Conservation (phyloP, 2,113 vertebrate genomes). For the Anoplopoma fimbria region DNA sequence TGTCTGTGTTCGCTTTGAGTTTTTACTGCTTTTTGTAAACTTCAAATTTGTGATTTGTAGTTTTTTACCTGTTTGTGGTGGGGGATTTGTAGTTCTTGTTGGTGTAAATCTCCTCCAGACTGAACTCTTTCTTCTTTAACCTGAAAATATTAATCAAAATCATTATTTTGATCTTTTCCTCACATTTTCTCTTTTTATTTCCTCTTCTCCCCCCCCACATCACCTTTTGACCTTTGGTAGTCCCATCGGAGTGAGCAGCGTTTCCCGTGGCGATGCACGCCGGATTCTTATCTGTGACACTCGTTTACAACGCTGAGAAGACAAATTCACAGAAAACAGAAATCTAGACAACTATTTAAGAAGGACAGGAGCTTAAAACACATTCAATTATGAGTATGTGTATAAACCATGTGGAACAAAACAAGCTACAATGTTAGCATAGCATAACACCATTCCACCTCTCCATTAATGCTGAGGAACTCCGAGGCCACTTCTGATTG, state of each 20-base stretch:
- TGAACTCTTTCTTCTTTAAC: constrained; percentile 97
- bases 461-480: constrained; percentile 47
- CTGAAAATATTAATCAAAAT: constrained; percentile 80
- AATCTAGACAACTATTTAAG: no score
- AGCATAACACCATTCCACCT: no score
- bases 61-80: constrained; percentile 88
- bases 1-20: not conserved
- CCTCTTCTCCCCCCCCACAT: rapidly evolving
- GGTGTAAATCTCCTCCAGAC: constrained; percentile 98
- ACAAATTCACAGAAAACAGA: not conserved
- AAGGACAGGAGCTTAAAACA: no score
- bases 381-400: no score
- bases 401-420: no score
- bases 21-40: no score
- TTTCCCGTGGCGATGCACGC: constrained; percentile 91
- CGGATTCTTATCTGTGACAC: constrained; percentile 96
- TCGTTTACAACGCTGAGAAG: constrained; percentile 74
- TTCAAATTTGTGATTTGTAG: not conserved
- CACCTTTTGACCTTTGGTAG: constrained; percentile 91
- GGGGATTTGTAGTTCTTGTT: constrained; percentile 97
- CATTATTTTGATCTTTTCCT: not conserved
- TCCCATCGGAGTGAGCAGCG: constrained; percentile 95
- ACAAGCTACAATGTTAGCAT: no score
- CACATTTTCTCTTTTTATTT: not conserved
- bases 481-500: constrained; percentile 47